Conservation (phyloP, 2,797 vertebrate genomes). For the Rhinophrynus dorsalis region DNA sequence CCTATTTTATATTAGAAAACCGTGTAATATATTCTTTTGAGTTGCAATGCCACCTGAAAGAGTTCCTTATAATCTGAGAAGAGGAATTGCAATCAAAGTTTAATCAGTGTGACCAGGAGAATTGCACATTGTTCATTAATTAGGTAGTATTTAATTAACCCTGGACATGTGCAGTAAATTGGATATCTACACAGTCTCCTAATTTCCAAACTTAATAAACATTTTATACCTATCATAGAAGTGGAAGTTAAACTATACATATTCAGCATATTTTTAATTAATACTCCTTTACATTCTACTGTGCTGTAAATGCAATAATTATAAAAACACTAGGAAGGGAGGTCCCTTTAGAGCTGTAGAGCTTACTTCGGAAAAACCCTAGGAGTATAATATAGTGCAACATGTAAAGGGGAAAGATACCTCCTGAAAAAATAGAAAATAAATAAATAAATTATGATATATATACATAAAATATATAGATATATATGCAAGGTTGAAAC, state of each 20-base stretch:
- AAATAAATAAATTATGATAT: too few species aligned
- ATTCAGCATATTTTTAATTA: too few species aligned
- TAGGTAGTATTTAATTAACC: slow-evolving; percentile 25
- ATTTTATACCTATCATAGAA: not conserved
- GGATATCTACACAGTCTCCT: not conserved
- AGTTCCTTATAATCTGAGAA: accelerated
- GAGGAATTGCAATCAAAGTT: slow-evolving; percentile 11
- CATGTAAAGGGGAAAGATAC: too few species aligned
- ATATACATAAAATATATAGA: too few species aligned
- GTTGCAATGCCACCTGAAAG: not conserved
- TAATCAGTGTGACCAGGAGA: not conserved
- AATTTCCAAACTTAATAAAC: slow-evolving; percentile 6
- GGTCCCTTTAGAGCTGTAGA: too few species aligned
- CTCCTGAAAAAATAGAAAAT: too few species aligned
- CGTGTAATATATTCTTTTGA: not conserved
- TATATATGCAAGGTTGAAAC: too few species aligned
- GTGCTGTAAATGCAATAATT: not conserved
- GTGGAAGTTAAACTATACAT: slow-evolving; percentile 1
- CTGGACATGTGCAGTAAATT: not conserved
- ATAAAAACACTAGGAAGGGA: too few species aligned
- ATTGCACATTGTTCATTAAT: not conserved
- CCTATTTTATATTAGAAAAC: too few species aligned
- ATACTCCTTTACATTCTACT: too few species aligned
- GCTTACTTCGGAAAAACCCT: too few species aligned
- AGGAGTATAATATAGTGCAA: too few species aligned